Evolutionary conservation across 2,888 invertebrate genomes (phyloP), one percentile per base, ranked within the genome.

Genomic region (Ethmia dodecea): DNA sequence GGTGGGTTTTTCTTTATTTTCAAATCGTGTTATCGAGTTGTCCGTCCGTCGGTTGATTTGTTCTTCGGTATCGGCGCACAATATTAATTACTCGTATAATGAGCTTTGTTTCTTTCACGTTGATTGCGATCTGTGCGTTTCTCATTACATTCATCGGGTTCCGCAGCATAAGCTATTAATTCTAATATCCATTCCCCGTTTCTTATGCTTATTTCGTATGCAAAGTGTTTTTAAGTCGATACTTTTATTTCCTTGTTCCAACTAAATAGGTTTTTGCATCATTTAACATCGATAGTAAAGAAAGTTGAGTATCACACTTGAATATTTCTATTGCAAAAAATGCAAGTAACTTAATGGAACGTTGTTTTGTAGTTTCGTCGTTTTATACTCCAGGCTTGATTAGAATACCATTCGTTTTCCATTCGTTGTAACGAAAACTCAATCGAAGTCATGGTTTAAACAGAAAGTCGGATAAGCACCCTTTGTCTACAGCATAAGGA

Each of bases 51-150:
- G 47, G 68, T 77, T 70, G 74, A 76, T 77, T 79, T 75, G 75
- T 65, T 77, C 69, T 57, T 51, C 58, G 61, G 64, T 75, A 75
- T 75, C 67, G 65, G 48, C 61, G 55, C 66, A 67, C 65, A 69
- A 75, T 79, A 80, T 79, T 81, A 78, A 81, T 80, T 80, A 76
- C 68, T 50, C 59, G 49, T 60, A 55, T 69, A 76, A 74, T 72
- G 62, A 69, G 70, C 71, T 70, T 73, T 70, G 76, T 77, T 77
- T 67, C 76, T 65, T 60, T 55, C 43, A 35, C 45, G 40, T 47
- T 47, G 72, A 68, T 71, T 63, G 51, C 49, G 50, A 69, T 70
- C 63, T 58, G 49, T 46, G 47, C 55, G 52, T 50, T 58, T 60
- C 49, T 50, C 33, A 39, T 42, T 46, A 40, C 34, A 35, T 13